Evolutionary conservation across 2,113 vertebrate species (phyloP), one percentile per base, ranked within the genome.

Genomic region (Saguinus midas): DNA sequence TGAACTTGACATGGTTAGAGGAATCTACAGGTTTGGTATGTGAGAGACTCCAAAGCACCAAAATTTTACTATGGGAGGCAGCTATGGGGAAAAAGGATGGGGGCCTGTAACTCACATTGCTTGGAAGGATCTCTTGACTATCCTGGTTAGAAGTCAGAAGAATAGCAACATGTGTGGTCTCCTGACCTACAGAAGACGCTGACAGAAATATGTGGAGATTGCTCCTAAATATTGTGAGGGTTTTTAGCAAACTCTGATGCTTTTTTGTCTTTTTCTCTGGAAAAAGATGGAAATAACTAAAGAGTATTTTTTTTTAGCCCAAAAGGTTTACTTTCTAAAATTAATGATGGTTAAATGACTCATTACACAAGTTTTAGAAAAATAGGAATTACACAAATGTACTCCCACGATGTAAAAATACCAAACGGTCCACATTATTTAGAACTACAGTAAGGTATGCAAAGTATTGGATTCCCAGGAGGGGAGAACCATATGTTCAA

Each of bases 241-340:
- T 82, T 64, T n/a, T 84, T 43, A 79, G 68, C 16, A 72, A 14
- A 43, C 7, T 20, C 17, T 1, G 29, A 0, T 64, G 66, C 40
- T 87, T 78, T 93, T 61, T 78, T 18, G 72, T 80, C 18, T 88
- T 57, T 90, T 80, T 48, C 8, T 79, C 73, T 48, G 29, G 29
- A 79, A 86, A 32, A 92, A 84, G 52, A 73, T 1, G 70, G 52
- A 87, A 75, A 40, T 50, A 35, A 94, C 35, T 89, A 55, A 64
- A 88, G 17, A 23, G 7, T 58, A n/a, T 32, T n/a, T 88, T 43
- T 76, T 90, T 94, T 88, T n/a, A 85, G 73, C 52, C 50, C 29
- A 55, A 89, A 90, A 90, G 48, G 2, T 66, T 80, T 91, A 72
- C 78, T 90, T 91, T 88, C 78, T 92, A 87, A 95, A 92, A 94